Evolutionary conservation across 2,888 invertebrate genomes (phyloP).

Genomic region (Lepidocyrtoides sp.): DNA sequence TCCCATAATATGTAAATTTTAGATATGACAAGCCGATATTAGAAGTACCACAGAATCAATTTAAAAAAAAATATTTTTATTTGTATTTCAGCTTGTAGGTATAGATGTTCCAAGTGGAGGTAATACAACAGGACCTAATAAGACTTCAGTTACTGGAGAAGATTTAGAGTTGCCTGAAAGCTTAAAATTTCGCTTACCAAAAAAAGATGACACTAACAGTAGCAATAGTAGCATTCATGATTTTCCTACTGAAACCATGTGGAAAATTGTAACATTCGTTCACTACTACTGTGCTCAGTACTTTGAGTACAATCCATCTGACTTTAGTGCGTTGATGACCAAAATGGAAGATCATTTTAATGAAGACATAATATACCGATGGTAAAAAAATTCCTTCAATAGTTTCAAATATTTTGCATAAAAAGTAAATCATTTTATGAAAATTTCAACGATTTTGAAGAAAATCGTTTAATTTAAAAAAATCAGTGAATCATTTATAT

Average conservation of each 20-base stretch:
- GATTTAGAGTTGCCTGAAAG: slow-evolving; percentile 25
- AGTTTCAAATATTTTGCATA: background rate
- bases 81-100: slow-evolving; percentile 37
- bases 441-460: too few species aligned
- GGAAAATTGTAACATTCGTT: slow-evolving; percentile 81
- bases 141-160: background rate
- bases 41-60: too few species aligned
- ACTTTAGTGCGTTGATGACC: slow-evolving; percentile 75
- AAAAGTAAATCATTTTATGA: too few species aligned
- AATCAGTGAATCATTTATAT: too few species aligned
- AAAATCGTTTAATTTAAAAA: too few species aligned
- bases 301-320: slow-evolving; percentile 69
- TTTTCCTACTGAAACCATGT: slow-evolving; percentile 77
- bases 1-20: too few species aligned
- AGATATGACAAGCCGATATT: too few species aligned
- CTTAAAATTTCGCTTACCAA: slow-evolving; percentile 28
- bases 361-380: slow-evolving; percentile 78
- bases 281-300: slow-evolving; percentile 79
- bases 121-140: slow-evolving; percentile 4
- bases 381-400: slow-evolving; percentile 60
- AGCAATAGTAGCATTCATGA: slow-evolving; percentile 44
- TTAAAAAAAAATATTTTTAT: background rate
- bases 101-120: slow-evolving; percentile 44
- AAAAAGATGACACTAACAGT: background rate
- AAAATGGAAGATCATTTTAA: slow-evolving; percentile 81